A percentile compares a stretch with the other conserved stretches of the same genome.
These are phyloP conservation scores for Eustalomyia histrio DNA, from an alignment of 2,888 invertebrate species.

Conservation along the genomic window DNA sequence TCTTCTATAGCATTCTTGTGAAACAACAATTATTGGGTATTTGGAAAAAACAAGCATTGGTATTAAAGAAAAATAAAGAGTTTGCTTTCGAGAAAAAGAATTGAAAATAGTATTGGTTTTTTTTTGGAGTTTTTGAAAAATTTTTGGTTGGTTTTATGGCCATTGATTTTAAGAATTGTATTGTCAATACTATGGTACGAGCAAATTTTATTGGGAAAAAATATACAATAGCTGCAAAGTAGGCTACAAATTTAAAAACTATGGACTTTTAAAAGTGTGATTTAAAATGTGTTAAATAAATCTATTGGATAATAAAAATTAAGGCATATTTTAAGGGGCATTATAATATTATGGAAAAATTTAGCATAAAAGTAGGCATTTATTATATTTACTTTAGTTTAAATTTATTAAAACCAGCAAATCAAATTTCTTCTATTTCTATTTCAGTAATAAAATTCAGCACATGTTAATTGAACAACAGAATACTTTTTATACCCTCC, in stretches of 20 bases:
- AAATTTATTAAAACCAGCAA: no score
- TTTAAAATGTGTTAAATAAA: background rate
- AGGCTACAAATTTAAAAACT: background rate
- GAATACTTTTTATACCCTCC: no score
- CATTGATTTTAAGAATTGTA: background rate
- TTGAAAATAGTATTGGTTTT: background rate
- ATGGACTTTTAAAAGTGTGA: background rate
- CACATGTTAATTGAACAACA: no score
- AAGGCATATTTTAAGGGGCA: no score
- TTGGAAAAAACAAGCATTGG: background rate
- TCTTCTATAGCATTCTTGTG: slow-evolving; percentile 50
- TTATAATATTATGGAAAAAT: no score
- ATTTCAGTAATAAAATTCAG: no score
- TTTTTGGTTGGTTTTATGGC: background rate
- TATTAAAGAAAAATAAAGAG: background rate
- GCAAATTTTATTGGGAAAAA: background rate
- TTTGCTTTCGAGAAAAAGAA: background rate
- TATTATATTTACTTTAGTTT: no score
- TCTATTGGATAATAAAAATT: no score
- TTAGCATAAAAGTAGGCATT: no score
- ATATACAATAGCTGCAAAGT: background rate
- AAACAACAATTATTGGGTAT: slow-evolving; percentile 57
- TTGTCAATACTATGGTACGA: background rate
- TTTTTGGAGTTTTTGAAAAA: background rate
- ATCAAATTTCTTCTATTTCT: no score